Evolutionary conservation across 2,113 vertebrate genomes (phyloP).

Genomic region (Macrotis lagotis): DNA sequence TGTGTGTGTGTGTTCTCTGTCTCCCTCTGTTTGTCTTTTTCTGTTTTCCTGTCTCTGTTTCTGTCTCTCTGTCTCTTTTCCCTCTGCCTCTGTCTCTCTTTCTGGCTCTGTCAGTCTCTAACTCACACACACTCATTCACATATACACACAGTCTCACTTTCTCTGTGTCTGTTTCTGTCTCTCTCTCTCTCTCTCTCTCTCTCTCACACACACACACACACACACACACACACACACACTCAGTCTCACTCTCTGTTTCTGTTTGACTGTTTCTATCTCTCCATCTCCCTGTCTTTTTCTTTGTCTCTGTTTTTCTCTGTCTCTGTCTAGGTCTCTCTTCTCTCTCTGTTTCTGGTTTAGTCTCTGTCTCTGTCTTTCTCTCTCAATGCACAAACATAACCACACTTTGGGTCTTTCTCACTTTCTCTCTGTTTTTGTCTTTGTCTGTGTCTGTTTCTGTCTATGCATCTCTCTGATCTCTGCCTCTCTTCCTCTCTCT

Average conservation of each 20-base stretch:
- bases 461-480: neutral
- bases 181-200: no score
- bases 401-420: no score
- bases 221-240: no score
- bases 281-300: neutral
- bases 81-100: neutral
- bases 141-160: no score
- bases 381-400: no score
- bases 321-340: neutral
- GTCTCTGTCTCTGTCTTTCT: slow-evolving; percentile 4
- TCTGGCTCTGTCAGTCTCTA: neutral
- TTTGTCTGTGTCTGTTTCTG: neutral
- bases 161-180: neutral
- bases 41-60: neutral
- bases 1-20: no score
- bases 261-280: neutral
- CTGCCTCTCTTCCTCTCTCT: neutral
- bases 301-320: neutral
- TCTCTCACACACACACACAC: no score
- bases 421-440: neutral
- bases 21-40: no score
- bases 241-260: slow-evolving; percentile 4
- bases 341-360: neutral
- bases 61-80: no score
- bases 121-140: no score